phyloP scores from a whole-genome alignment of 2,888 invertebrate genomes.

The Nomada fabriciana region DNA sequence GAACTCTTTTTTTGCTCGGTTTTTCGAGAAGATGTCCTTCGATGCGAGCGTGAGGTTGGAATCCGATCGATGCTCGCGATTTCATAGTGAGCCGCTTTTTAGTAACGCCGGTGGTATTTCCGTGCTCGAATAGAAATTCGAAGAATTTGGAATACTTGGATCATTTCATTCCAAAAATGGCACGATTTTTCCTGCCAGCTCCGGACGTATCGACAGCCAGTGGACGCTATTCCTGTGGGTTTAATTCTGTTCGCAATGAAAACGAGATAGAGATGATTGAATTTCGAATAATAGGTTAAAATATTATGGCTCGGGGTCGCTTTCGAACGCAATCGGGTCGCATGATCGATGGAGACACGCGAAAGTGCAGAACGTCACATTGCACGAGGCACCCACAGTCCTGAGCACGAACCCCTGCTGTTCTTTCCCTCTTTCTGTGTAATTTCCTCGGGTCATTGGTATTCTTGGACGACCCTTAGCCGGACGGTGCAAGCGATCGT shows the following conservation, averaged over 20 bases:
- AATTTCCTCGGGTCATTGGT: constrained; percentile 70
- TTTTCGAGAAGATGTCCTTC: constrained; percentile 17
- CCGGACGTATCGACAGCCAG: too few relatives aligned
- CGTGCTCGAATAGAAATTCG: background rate
- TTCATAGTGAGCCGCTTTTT: background rate
- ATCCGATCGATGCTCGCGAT: constrained; percentile 14
- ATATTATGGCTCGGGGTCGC: background rate
- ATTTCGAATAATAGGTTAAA: background rate
- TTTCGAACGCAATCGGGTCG: background rate
- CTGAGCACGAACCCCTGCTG: background rate
- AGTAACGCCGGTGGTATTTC: too few relatives aligned
- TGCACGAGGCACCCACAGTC: background rate
- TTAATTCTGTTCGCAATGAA: background rate
- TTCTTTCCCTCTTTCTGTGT: constrained; percentile 44
- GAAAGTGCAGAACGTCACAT: constrained; percentile 15
- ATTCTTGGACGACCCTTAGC: constrained; percentile 62
- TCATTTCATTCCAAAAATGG: background rate
- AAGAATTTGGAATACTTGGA: background rate
- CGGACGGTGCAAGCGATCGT: constrained; percentile 58
- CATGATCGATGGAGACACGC: background rate
- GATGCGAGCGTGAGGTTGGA: constrained; percentile 1
- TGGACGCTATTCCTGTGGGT: background rate
- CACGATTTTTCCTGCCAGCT: background rate
- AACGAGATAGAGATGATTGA: background rate
- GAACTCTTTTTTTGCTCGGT: constrained; percentile 3